Evolutionary conservation across 2,888 invertebrate genomes (phyloP).

Genomic region (Stenodema calcarata): DNA sequence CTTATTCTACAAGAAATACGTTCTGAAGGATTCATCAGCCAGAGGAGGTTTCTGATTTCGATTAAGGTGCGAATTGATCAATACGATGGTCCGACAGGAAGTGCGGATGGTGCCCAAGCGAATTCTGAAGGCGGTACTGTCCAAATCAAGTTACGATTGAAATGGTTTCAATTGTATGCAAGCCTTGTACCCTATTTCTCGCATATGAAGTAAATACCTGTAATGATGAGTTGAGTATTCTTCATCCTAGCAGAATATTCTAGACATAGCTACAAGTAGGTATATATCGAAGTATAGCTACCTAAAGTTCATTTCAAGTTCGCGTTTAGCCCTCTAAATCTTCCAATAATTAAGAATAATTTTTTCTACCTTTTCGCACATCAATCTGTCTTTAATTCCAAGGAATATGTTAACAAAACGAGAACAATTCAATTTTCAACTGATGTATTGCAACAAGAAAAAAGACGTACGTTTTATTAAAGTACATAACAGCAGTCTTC

Average conservation of each 20-base stretch:
- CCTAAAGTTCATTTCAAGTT: too few species aligned
- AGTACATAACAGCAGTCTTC: conserved; percentile 47
- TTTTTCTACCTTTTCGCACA: too few species aligned
- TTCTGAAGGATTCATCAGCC: conserved; percentile 45
- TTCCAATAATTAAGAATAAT: too few species aligned
- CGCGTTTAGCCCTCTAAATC: too few species aligned
- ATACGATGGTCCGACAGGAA: background rate
- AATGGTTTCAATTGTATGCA: background rate
- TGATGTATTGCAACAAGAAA: conserved; percentile 41
- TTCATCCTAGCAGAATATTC: too few species aligned
- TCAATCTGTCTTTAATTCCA: too few species aligned
- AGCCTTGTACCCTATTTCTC: too few species aligned
- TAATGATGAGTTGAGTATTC: too few species aligned
- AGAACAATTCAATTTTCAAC: background rate
- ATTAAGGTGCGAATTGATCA: background rate
- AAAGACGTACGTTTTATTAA: conserved; percentile 36
- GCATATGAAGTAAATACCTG: too few species aligned
- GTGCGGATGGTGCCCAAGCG: background rate
- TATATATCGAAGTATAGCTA: too few species aligned
- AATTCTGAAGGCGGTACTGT: background rate
- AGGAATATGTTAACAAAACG: too few species aligned
- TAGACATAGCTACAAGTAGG: too few species aligned
- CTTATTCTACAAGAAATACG: conserved; percentile 64
- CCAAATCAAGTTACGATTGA: background rate
- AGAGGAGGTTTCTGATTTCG: conserved; percentile 44